Conservation (phyloP, 2,113 vertebrate species). For the Tenrec ecaudatus region DNA sequence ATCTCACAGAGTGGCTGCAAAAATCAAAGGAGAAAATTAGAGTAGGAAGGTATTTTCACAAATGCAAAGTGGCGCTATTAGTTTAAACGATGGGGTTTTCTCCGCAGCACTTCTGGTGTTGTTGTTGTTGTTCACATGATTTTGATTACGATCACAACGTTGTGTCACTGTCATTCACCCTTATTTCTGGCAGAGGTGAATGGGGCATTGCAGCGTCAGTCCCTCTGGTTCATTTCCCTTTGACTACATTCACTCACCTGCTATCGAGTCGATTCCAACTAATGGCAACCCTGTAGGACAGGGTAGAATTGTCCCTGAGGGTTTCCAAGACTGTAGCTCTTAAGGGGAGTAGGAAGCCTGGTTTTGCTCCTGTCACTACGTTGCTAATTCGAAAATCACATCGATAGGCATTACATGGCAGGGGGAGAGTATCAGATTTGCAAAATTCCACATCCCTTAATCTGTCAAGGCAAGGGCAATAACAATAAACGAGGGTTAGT, state of each 20-base stretch:
- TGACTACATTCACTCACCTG: too few species aligned
- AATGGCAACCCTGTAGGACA: too few species aligned
- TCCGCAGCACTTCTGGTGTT: background rate
- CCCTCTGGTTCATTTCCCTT: too few species aligned
- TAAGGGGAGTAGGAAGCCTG: too few species aligned
- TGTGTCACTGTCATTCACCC: slow-evolving; percentile 5
- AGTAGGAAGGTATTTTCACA: slow-evolving; percentile 5
- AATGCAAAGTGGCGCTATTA: background rate
- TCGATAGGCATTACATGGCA: background rate
- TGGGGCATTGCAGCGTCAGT: too few species aligned
- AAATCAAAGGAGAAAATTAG: background rate
- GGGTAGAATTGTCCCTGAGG: too few species aligned
- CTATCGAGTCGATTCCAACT: too few species aligned
- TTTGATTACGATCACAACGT: background rate
- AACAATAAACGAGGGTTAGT: background rate
- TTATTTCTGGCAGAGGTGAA: background rate
- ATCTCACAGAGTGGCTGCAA: background rate
- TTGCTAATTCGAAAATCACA: too few species aligned
- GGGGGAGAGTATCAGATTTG: background rate
- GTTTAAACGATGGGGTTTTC: slow-evolving; percentile 4
- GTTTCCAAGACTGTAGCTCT: too few species aligned
- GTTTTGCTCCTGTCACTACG: too few species aligned
- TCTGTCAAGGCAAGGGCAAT: background rate
- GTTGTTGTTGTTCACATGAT: background rate
- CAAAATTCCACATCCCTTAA: background rate